Conservation (phyloP, 2,888 invertebrate genomes). For the Latrodectus elegans region DNA sequence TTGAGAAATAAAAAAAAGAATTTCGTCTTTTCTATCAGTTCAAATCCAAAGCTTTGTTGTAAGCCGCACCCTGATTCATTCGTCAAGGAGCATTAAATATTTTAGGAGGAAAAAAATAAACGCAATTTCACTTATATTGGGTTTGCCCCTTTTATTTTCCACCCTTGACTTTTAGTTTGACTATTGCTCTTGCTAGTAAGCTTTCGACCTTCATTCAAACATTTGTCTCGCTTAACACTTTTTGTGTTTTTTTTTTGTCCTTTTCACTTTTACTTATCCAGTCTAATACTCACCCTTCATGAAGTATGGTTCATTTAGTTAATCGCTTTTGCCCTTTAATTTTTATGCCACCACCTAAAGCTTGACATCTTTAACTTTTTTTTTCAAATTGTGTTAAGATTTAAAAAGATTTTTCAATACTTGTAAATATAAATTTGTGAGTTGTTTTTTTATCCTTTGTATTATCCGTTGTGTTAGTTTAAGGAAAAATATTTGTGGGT, state of each 20-base stretch:
- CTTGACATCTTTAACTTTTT: too few relatives aligned
- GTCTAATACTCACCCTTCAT: background rate
- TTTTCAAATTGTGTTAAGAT: too few relatives aligned
- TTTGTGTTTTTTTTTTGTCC: background rate
- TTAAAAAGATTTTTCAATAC: too few relatives aligned
- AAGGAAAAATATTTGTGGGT: too few relatives aligned
- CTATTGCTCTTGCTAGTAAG: constrained; percentile 27
- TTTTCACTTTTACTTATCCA: background rate
- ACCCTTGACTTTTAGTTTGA: constrained; percentile 15
- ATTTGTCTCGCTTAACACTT: constrained; percentile 25
- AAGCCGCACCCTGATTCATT: constrained; percentile 44
- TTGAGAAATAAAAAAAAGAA: background rate
- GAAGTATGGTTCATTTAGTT: background rate
- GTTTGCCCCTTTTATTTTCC: constrained; percentile 22
- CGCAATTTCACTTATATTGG: constrained; percentile 37
- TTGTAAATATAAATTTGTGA: too few relatives aligned
- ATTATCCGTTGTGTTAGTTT: too few relatives aligned
- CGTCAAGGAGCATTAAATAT: constrained; percentile 47
- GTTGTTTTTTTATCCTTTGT: too few relatives aligned
- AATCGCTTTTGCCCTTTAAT: background rate
- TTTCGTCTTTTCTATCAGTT: background rate
- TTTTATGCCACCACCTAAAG: too few relatives aligned
- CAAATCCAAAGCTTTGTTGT: constrained; percentile 35
- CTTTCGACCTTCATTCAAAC: constrained; percentile 37
- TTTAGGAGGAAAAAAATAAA: background rate